Evolutionary conservation across 2,113 vertebrate species (phyloP).

Genomic region (Triplophysa siluroides): DNA sequence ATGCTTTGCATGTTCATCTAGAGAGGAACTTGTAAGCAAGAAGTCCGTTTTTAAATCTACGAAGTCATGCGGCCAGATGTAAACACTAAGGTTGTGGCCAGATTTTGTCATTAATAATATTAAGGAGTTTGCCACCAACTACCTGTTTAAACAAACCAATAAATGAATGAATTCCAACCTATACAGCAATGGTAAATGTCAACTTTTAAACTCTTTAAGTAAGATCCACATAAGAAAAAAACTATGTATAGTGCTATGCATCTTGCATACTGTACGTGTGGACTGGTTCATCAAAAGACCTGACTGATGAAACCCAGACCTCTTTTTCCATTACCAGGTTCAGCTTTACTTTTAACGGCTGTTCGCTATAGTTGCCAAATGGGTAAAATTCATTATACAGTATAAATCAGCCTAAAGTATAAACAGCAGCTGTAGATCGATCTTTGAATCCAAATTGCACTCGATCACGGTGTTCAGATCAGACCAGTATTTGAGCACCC

Average conservation of each 20-base stretch:
- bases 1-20: constrained; percentile 4
- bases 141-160: not conserved
- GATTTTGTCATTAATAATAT: not conserved
- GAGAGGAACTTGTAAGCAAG: not conserved
- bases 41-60: not conserved
- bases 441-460: not conserved
- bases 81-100: not conserved
- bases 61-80: not conserved
- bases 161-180: not conserved
- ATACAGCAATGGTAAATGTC: not conserved
- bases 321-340: constrained; percentile 39
- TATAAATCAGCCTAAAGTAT: not conserved
- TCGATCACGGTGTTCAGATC: not conserved
- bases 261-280: constrained; percentile 10
- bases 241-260: constrained; percentile 1
- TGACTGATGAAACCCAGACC: constrained; percentile 38
- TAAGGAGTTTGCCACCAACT: not conserved
- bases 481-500: not conserved
- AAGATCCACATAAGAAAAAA: constrained; percentile 7
- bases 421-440: constrained; percentile 24
- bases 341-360: constrained; percentile 35
- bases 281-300: constrained; percentile 18
- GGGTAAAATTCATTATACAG: constrained; percentile 13
- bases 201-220: not conserved
- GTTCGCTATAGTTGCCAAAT: constrained; percentile 21